A percentile compares a stretch with the other conserved stretches of the same genome.
Conservation (phyloP, 2,113 vertebrate genomes). For the Rostratula benghalensis region DNA sequence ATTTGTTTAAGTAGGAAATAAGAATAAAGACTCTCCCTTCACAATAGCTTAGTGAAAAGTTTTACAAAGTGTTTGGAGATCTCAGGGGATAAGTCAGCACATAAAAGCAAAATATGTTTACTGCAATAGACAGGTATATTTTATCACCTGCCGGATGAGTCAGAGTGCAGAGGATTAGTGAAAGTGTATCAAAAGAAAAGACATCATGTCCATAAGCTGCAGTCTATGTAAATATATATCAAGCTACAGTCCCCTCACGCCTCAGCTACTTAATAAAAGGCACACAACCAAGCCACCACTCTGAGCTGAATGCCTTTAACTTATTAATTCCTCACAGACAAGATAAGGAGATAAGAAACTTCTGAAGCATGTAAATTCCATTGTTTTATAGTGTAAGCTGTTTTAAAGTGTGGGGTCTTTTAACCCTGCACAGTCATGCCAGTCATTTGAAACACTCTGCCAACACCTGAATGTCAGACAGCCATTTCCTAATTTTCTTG, state of each 20-base stretch:
- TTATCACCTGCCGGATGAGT: not conserved
- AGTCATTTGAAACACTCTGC: not conserved
- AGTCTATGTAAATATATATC: conserved; percentile 25
- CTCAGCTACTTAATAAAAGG: conserved; percentile 63
- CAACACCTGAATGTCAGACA: conserved; percentile 10
- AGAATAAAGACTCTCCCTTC: not conserved
- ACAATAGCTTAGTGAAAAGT: not conserved
- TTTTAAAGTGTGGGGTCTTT: conserved; percentile 42
- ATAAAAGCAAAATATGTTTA: conserved; percentile 14
- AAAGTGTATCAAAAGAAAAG: conserved; percentile 10
- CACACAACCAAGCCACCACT: conserved; percentile 63
- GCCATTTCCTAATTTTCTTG: not conserved
- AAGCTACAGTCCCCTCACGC: conserved; percentile 69
- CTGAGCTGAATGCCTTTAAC: conserved; percentile 58
- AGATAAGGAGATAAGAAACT: conserved; percentile 71
- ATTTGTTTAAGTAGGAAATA: not conserved
- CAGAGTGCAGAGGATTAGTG: not conserved
- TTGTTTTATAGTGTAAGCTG: conserved; percentile 63
- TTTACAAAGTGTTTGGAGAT: not conserved
- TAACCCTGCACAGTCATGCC: conserved; percentile 37
- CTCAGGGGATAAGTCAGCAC: not conserved
- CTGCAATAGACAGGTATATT: not conserved
- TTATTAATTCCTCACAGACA: conserved; percentile 73
- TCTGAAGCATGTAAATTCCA: conserved; percentile 72
- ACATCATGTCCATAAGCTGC: not conserved